Percentiles rank a stretch among this genome's conserved stretches.
Evolutionary conservation across 2,797 vertebrate genomes (phyloP).

Genomic region (Tangara arthus): DNA sequence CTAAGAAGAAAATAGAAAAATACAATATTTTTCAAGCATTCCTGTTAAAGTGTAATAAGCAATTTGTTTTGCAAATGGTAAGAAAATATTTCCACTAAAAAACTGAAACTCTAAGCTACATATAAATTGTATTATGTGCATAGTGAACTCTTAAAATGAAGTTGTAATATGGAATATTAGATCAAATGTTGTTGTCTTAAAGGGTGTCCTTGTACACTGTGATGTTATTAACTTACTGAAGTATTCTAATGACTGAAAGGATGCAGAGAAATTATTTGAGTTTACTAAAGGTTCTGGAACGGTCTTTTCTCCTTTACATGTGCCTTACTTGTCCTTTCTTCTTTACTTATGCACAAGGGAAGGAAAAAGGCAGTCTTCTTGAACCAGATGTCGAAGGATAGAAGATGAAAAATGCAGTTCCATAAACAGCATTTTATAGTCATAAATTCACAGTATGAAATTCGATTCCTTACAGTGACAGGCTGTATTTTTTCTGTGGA

Average conservation of each 20-base stretch:
- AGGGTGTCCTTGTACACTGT: background rate
- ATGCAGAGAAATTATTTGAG: background rate
- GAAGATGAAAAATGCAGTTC: slow-evolving; percentile 17
- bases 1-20: background rate
- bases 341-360: background rate
- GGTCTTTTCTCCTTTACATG: background rate
- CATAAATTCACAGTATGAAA: slow-evolving; percentile 16
- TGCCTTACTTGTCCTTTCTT: background rate
- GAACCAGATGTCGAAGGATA: background rate
- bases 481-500: background rate
- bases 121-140: background rate
- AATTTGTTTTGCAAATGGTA: background rate
- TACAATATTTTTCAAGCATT: background rate
- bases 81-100: background rate
- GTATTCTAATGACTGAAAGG: background rate
- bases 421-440: slow-evolving; percentile 18
- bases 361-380: background rate
- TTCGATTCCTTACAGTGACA: background rate
- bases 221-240: background rate
- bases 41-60: background rate
- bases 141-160: background rate
- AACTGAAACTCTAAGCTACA: background rate
- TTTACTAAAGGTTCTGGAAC: background rate
- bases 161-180: background rate
- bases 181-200: background rate